Evolutionary conservation across 2,888 invertebrate species (phyloP).

Genomic region (Pseudococcus longispinus): DNA sequence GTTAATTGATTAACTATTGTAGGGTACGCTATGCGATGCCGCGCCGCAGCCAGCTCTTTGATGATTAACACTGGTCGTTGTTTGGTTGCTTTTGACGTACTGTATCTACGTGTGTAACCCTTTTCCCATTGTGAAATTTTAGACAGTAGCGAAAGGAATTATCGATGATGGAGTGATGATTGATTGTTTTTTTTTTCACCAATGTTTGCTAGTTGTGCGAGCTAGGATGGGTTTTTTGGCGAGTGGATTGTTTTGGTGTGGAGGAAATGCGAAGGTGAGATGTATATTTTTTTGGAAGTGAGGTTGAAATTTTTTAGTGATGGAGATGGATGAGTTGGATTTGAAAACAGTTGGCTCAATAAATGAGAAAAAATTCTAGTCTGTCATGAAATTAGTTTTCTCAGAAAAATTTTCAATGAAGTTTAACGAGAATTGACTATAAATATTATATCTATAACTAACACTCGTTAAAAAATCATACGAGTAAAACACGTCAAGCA

Average conservation of each 20-base stretch:
- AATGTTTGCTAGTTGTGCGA: neutral
- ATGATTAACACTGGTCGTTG: slow-evolving; percentile 38
- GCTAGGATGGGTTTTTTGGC: too few relatives aligned
- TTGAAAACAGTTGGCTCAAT: too few relatives aligned
- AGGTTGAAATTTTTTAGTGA: too few relatives aligned
- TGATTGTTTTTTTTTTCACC: neutral
- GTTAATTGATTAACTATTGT: slow-evolving; percentile 47
- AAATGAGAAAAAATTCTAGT: too few relatives aligned
- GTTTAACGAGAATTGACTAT: too few relatives aligned
- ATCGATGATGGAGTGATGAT: neutral
- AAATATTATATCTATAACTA: too few relatives aligned
- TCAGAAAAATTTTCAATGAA: too few relatives aligned
- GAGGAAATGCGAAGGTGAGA: neutral
- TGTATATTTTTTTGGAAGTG: neutral
- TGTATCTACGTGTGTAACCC: neutral
- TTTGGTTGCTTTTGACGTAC: slow-evolving; percentile 33
- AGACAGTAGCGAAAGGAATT: neutral
- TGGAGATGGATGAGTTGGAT: too few relatives aligned
- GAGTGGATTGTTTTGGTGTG: neutral
- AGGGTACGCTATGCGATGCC: neutral
- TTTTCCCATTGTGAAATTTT: neutral
- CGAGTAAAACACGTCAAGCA: too few relatives aligned
- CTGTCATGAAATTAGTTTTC: too few relatives aligned
- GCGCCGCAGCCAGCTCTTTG: neutral
- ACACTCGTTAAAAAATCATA: too few relatives aligned